Evolutionary conservation across 2,888 invertebrate species (phyloP), one percentile per base, ranked within the genome.

Genomic region (Malthinus flaveolus): DNA sequence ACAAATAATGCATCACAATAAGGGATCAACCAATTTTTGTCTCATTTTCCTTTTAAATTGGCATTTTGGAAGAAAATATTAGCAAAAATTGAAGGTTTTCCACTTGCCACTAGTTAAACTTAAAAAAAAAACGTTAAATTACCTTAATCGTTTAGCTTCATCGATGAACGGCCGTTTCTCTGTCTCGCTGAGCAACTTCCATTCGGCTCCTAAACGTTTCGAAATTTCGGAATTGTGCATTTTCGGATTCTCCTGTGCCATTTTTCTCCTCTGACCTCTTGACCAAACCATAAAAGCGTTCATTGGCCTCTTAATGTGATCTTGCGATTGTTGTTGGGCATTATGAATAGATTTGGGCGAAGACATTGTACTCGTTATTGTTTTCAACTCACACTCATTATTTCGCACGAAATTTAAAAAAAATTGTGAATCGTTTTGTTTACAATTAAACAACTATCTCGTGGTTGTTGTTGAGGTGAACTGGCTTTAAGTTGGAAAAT

Each of bases 201-300:
- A 94, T 77, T 94, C 93, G 0, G 91, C 91, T 0, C 90, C 90
- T 33, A 95, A 83, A 63, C 93, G 80, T 77, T 94, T 94, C 55
- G 90, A 91, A 67, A 94, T 94, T 79, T 94, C 94, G 0, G 92
- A 93, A 75, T 94, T 94, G 81, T 94, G 94, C 93, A 94, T 94
- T 79, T 94, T 94, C 0, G 94, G 94, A 76, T 94, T 93, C 71
- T 95, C 94, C 75, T 93, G 93, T 0, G 94, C 94, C 90, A 95
- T 95, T 80, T 94, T 94, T 66, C 93, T 81, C 58, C 94, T 78
- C 77, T 94, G 93, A 5, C 92, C 93, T 32, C 94, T 80, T 1
- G 93, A 93, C 94, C 94, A 95, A 64, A 95, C 94, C 90, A 90
- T 90, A 76, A 90, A 90, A 8, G 90, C 90, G 76, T 90, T 90